Percentiles rank a stretch among this genome's conserved stretches.
phyloP scores from a whole-genome alignment of 1,140 invertebrate genomes.

The Adelges cooleyi region DNA sequence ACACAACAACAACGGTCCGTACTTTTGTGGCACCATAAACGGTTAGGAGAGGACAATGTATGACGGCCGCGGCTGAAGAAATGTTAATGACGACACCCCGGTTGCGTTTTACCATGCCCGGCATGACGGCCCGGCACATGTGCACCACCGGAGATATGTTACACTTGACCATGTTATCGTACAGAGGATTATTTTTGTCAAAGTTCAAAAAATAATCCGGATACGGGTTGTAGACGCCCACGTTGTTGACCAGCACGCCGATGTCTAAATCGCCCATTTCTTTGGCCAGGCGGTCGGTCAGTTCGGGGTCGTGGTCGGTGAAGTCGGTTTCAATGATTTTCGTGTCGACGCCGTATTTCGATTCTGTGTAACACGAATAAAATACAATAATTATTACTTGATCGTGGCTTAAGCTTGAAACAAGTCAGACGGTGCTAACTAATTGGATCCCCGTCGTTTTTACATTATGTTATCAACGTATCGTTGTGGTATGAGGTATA shows the following conservation, averaged over 20 bases:
- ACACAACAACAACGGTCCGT: slow-evolving; percentile 28
- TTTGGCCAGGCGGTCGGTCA: no score
- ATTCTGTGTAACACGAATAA: no score
- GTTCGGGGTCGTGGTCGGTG: no score
- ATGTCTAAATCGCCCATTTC: slow-evolving; percentile 69
- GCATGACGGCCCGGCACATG: slow-evolving; percentile 64
- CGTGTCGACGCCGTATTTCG: no score
- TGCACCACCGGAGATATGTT: slow-evolving; percentile 50
- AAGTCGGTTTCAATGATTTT: no score
- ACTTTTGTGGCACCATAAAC: slow-evolving; percentile 86
- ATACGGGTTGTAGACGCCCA: slow-evolving; percentile 78
- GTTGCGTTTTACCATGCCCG: slow-evolving; percentile 79
- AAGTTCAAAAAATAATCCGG: slow-evolving; percentile 75
- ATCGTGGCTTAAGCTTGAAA: no score
- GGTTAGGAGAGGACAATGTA: slow-evolving; percentile 69
- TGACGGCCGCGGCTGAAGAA: slow-evolving; percentile 66
- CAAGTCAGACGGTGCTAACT: no score
- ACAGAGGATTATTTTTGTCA: slow-evolving; percentile 37
- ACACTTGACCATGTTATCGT: slow-evolving; percentile 43
- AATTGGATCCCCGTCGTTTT: no score
- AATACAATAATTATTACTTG: no score
- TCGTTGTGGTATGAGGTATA: no score
- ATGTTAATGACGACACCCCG: slow-evolving; percentile 87
- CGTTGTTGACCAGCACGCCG: slow-evolving; percentile 91
- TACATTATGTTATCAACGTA: no score